Evolutionary conservation across 1,140 invertebrate genomes (phyloP).

Genomic region (Calliopsis andreniformis): DNA sequence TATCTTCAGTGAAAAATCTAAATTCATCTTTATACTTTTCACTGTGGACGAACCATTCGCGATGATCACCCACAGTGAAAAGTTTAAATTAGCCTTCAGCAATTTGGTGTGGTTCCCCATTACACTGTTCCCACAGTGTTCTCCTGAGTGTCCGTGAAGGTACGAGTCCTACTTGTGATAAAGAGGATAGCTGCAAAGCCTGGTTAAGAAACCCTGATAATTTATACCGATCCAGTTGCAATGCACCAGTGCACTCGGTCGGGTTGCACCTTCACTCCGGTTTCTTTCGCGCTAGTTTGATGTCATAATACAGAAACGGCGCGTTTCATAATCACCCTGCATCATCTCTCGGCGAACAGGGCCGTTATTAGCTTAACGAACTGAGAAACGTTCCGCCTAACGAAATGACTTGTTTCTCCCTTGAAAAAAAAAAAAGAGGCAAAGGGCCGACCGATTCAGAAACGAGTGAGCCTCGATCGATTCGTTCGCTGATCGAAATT

Average conservation of each 20-base stretch:
- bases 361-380: conserved; percentile 45
- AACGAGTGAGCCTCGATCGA: too few relatives aligned
- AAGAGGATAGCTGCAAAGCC: conserved; percentile 10
- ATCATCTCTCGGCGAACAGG: not conserved
- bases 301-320: conserved; percentile 39
- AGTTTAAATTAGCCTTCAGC: too few relatives aligned
- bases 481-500: not conserved
- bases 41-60: too few relatives aligned
- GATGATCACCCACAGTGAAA: too few relatives aligned
- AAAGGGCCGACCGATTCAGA: too few relatives aligned
- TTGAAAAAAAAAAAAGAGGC: too few relatives aligned
- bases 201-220: conserved; percentile 40
- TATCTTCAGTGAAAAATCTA: too few relatives aligned
- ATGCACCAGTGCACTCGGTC: conserved; percentile 44
- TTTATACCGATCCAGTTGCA: conserved; percentile 36
- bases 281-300: not conserved
- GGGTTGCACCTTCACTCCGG: conserved; percentile 30
- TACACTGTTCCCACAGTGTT: not conserved
- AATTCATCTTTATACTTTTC: too few relatives aligned
- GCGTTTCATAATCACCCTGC: conserved; percentile 32
- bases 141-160: too few relatives aligned
- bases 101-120: too few relatives aligned
- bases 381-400: conserved; percentile 40
- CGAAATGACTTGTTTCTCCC: conserved; percentile 36
- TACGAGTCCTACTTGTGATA: not conserved